Evolutionary conservation across 2,888 invertebrate genomes (phyloP).

Genomic region (Lithophane ornitopus): DNA sequence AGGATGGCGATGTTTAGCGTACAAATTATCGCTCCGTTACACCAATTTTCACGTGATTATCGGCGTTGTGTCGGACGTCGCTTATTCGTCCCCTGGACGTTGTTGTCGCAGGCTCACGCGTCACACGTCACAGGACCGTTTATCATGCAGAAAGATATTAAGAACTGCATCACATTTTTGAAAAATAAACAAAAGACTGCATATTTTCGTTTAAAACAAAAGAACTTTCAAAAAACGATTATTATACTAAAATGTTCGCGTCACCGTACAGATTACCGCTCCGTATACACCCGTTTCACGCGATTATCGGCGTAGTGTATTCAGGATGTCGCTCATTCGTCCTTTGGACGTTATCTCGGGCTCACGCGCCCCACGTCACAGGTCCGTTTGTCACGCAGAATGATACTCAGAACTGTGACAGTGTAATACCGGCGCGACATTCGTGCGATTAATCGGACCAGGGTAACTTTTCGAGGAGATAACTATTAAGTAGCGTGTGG

Average conservation of each 20-base stretch:
- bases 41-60: too few species aligned
- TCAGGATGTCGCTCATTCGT: slow-evolving; percentile 82
- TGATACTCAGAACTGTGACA: slow-evolving; percentile 69
- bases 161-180: too few species aligned
- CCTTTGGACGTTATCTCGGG: slow-evolving; percentile 82
- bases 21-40: too few species aligned
- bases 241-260: not conserved
- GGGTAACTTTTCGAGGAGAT: slow-evolving; percentile 56
- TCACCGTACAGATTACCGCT: not conserved
- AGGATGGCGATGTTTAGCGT: not conserved
- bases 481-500: slow-evolving; percentile 31
- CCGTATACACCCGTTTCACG: slow-evolving; percentile 21
- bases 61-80: slow-evolving; percentile 60
- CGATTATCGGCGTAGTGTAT: slow-evolving; percentile 70
- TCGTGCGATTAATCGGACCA: slow-evolving; percentile 61
- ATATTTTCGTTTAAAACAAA: too few species aligned
- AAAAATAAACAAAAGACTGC: not conserved
- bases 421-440: slow-evolving; percentile 65
- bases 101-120: slow-evolving; percentile 80
- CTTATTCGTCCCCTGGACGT: slow-evolving; percentile 70
- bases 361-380: slow-evolving; percentile 74
- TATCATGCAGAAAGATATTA: slow-evolving; percentile 72
- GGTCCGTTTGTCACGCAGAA: slow-evolving; percentile 80
- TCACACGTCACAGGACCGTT: slow-evolving; percentile 76
- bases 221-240: not conserved